phyloP scores from a whole-genome alignment of 2,888 invertebrate species.

The Clivina fossor region DNA sequence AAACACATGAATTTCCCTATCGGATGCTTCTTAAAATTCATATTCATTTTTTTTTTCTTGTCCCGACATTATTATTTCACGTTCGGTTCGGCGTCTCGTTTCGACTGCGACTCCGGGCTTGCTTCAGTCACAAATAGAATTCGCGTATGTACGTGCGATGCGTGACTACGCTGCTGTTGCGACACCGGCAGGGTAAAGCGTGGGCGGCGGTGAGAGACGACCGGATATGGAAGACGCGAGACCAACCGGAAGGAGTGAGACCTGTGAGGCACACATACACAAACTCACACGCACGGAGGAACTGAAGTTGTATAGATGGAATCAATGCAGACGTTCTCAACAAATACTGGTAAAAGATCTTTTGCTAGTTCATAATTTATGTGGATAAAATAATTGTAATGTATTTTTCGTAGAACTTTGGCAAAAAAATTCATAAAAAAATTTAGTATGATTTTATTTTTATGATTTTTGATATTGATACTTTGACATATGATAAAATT shows the following conservation, averaged over 20 bases:
- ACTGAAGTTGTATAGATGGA: no score
- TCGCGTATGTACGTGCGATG: constrained; percentile 30
- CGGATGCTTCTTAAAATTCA: constrained; percentile 32
- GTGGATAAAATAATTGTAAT: no score
- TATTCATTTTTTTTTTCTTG: constrained; percentile 29
- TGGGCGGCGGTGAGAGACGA: not conserved
- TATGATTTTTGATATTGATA: no score
- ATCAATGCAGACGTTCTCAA: no score
- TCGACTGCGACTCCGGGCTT: constrained; percentile 21
- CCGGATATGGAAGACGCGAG: constrained; percentile 7
- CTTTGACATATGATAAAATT: no score
- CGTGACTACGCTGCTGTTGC: constrained; percentile 3
- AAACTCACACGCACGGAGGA: no score
- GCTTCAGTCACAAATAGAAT: constrained; percentile 29
- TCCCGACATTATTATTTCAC: constrained; percentile 33
- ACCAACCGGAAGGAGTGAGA: constrained; percentile 14
- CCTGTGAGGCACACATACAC: constrained; percentile 23
- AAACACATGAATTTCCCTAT: constrained; percentile 34
- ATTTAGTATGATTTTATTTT: no score
- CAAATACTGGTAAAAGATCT: no score
- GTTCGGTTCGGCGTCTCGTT: no score
- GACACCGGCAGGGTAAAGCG: not conserved
- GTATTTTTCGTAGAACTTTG: no score
- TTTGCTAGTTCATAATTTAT: no score
- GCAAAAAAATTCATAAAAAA: no score